Evolutionary conservation across 2,888 invertebrate species (phyloP).

Genomic region (Arrhopalites spinosus): DNA sequence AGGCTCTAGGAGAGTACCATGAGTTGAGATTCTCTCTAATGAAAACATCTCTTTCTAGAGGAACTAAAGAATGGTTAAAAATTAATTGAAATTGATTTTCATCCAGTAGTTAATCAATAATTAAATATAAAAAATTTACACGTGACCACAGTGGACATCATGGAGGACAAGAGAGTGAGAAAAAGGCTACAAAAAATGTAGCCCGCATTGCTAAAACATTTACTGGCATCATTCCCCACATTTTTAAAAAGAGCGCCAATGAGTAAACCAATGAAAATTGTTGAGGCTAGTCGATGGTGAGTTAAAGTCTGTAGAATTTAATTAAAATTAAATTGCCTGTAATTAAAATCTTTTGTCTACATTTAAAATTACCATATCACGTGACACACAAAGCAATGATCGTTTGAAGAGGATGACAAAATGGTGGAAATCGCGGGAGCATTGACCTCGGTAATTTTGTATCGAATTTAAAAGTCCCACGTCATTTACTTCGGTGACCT

Average conservation of each 20-base stretch:
- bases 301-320: slow-evolving; percentile 75
- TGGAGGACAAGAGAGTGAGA: slow-evolving; percentile 75
- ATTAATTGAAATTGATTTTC: neutral
- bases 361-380: slow-evolving; percentile 88
- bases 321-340: neutral
- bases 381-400: slow-evolving; percentile 78
- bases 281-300: slow-evolving; percentile 84
- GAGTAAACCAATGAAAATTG: slow-evolving; percentile 69
- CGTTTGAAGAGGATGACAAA: slow-evolving; percentile 86
- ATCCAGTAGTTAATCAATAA: neutral
- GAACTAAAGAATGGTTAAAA: slow-evolving; percentile 74
- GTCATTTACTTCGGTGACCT: slow-evolving; percentile 8
- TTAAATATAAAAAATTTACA: slow-evolving; percentile 71
- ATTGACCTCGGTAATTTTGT: slow-evolving; percentile 41
- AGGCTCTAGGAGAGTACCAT: slow-evolving; percentile 94
- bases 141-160: slow-evolving; percentile 98
- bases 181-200: neutral
- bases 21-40: slow-evolving; percentile 93
- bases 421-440: slow-evolving; percentile 68
- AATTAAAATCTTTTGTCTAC: too few species aligned
- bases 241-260: slow-evolving; percentile 92
- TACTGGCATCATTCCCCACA: slow-evolving; percentile 84
- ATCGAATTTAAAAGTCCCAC: slow-evolving; percentile 19
- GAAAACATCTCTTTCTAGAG: slow-evolving; percentile 92
- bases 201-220: slow-evolving; percentile 94